Evolutionary conservation across 2,113 vertebrate genomes (phyloP).

Genomic region (Chamaea fasciata): DNA sequence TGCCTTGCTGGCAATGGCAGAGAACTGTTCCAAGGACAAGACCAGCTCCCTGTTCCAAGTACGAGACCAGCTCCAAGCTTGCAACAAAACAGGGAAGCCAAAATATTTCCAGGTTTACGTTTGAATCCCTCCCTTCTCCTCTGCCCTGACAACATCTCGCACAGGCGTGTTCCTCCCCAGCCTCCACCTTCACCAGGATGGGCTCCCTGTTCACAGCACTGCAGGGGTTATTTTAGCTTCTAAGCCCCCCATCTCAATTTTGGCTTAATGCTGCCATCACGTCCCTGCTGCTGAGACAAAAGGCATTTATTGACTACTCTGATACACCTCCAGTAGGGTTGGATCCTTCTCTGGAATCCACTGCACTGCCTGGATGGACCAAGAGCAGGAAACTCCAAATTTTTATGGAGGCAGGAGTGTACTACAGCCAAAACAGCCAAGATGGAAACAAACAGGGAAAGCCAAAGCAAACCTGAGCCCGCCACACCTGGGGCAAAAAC

Average conservation of each 20-base stretch:
- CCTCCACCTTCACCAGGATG: not conserved
- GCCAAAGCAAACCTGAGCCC: not conserved
- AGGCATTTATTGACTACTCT: slow-evolving; percentile 68
- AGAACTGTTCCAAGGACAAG: not conserved
- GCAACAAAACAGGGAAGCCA: slow-evolving; percentile 4
- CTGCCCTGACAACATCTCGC: not conserved
- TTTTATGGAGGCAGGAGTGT: fast-evolving
- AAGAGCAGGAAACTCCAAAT: not conserved
- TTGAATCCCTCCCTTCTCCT: not conserved
- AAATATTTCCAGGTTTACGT: slow-evolving; percentile 39
- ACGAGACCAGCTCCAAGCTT: not conserved
- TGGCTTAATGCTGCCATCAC: slow-evolving; percentile 23
- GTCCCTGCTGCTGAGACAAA: slow-evolving; percentile 61
- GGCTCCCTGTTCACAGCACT: not conserved
- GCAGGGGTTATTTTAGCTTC: slow-evolving; percentile 33
- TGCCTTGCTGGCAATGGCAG: not conserved
- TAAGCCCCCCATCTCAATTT: slow-evolving; percentile 51
- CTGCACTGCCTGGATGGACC: not conserved
- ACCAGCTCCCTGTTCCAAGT: not conserved
- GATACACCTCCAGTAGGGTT: slow-evolving; percentile 54
- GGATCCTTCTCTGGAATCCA: slow-evolving; percentile 64
- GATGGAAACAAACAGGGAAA: not conserved
- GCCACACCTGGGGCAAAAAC: not conserved
- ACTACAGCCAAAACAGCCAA: not conserved
- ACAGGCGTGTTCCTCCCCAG: not conserved